Percentiles rank a stretch among this genome's conserved stretches.
Conservation (phyloP, 2,797 vertebrate species). For the Thripadectes ignobilis region DNA sequence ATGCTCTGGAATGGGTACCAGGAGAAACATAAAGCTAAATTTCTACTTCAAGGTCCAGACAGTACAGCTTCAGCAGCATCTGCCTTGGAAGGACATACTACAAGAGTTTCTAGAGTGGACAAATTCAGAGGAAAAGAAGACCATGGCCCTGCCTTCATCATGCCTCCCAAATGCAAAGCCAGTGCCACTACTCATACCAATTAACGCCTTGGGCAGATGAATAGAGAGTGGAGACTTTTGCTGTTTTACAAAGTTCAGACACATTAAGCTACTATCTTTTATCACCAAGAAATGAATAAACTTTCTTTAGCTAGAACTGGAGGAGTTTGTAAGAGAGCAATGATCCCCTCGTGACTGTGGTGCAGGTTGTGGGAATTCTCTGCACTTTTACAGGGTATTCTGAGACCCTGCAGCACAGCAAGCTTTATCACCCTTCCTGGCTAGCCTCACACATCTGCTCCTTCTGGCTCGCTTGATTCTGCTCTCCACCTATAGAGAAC, state of each 20-base stretch:
- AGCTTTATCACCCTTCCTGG: background rate
- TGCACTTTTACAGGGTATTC: background rate
- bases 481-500: background rate
- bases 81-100: background rate
- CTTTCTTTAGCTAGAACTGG: background rate
- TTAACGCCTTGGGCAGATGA: background rate
- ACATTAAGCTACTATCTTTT: background rate
- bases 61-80: background rate
- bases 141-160: background rate
- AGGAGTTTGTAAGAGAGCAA: background rate
- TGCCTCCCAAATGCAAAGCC: background rate
- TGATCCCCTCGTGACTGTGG: background rate
- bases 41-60: background rate
- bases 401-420: background rate
- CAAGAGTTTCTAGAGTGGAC: background rate
- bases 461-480: background rate
- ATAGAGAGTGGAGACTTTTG: background rate
- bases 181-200: background rate
- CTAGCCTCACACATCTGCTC: rapidly evolving
- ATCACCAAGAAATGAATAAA: background rate
- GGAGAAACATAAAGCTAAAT: background rate
- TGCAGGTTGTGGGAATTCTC: background rate
- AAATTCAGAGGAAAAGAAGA: background rate
- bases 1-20: background rate
- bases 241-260: background rate